Evolutionary conservation across 2,888 invertebrate species (phyloP), one percentile per base, ranked within the genome.

Genomic region (Teinopalpus imperialis): DNA sequence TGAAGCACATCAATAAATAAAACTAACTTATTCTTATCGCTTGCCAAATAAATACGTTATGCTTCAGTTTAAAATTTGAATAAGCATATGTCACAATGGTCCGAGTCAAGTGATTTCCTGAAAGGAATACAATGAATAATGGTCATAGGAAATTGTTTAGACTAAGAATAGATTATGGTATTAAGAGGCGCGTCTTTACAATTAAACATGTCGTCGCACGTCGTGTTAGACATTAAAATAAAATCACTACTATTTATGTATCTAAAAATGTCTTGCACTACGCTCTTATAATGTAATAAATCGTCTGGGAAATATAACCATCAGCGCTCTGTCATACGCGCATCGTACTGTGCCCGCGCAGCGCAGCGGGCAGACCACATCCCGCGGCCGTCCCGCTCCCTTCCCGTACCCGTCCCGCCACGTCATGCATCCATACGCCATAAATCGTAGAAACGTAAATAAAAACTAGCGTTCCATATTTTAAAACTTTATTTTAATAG

Each of bases 291-390:
- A 81, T 77, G 81, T 71, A 78, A 87, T 88, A 88, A 88, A 88
- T 88, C 80, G 88, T 85, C 81, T 87, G 81, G 83, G 83, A 85
- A 83, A 86, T 88, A 88, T 88, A 88, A 82, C 83, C 65, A 71
- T 88, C 87, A 83, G 63, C 87, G 69, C 74, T 71, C 66, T 80
- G 86, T 88, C 88, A 88, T 88, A 85, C 69, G 70, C 73, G 61
- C 68, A 74, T 72, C 70, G 68, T 40, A 16, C 49, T 54, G 32
- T 52, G 59, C 55, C 54, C 59, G 56, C 56, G 57, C 62, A 50
- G 50, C 56, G 48, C 48, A 37, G 43, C 50, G 34, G 46, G 49
- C 44, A 40, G 53, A 42, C 43, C 53, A 51, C 56, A 50, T 49
- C 56, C 57, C 56, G 49, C 57, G 43, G 59, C 59, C 45, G 50